Evolutionary conservation across 1,140 invertebrate species (phyloP), one percentile per base, ranked within the genome.

Genomic region (Drosophila sp.): DNA sequence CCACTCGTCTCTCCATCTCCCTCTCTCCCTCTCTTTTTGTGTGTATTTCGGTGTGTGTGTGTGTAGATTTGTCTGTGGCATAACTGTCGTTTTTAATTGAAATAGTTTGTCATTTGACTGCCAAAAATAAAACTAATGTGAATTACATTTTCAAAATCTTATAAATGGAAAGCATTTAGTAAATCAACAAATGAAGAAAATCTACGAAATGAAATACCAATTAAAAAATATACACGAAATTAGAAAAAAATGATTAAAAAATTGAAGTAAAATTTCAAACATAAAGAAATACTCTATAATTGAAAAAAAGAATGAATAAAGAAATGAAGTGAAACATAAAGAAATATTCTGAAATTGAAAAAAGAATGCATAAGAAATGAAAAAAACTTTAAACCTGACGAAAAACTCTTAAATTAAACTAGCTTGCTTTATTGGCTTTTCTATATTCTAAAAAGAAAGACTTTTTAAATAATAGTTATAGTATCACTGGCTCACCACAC

Each of bases 1-100:
- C 47, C 66, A 64, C 67, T 65, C 66, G 56, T 66, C 61, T 68
- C 40, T 30, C 17, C 17, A 17, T 17, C 32, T 38, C 35, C 11
- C 10, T n/a, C 35, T 38, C 10, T 10, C 33, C 8, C 2, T 35
- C 6, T 38, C 1, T 10, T 11, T 17, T 33, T 55, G 47, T 60
- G 47, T 57, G 32, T 60, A 38, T 33, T n/a, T 25, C 6, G 27
- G 38, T 32, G 25, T 62, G 47, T 44, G 17, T 57, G 61, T 64
- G 40, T 55, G 40, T 30, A 35, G 56, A n/a, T 67, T 41, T 60
- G 38, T 60, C 33, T 70, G 35, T n/a, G 57, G 40, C 27, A 61
- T 63, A 63, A 54, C 47, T 38, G 56, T 44, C 72, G 55, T 80
- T 62, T 60, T 73, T 70, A 78, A 78, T 64, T 65, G 67, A 86